phyloP scores from a whole-genome alignment of 2,888 invertebrate genomes.

The Catocala nupta region DNA sequence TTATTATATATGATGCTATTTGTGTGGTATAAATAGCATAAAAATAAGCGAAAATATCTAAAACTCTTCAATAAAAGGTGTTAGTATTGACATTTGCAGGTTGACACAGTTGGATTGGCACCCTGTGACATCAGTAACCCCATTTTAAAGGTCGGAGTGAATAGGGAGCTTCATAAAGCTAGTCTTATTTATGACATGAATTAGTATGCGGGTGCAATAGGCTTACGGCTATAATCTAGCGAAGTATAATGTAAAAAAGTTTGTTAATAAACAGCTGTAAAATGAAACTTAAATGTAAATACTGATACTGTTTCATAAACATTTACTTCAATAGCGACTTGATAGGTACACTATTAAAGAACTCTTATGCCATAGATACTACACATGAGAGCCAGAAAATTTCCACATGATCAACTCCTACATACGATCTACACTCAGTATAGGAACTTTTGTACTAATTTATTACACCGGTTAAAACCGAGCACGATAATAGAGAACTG shows the following conservation, averaged over 20 bases:
- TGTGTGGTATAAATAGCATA: no score
- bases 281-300: no score
- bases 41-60: background rate
- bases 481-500: background rate
- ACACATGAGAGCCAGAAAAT: no score
- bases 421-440: background rate
- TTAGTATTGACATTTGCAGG: constrained; percentile 51
- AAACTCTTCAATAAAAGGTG: constrained; percentile 36
- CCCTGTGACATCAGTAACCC: constrained; percentile 58
- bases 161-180: constrained; percentile 42
- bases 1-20: no score
- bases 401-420: no score
- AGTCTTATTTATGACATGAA: constrained; percentile 42
- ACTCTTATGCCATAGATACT: no score
- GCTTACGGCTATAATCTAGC: no score
- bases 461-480: background rate
- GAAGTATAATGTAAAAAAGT: no score
- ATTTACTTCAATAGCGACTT: no score
- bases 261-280: no score
- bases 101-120: constrained; percentile 58
- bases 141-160: constrained; percentile 57
- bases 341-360: no score
- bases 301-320: no score
- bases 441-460: background rate
- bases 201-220: background rate